phyloP scores from a whole-genome alignment of 2,113 vertebrate genomes.

The Polypterus senegalus region DNA sequence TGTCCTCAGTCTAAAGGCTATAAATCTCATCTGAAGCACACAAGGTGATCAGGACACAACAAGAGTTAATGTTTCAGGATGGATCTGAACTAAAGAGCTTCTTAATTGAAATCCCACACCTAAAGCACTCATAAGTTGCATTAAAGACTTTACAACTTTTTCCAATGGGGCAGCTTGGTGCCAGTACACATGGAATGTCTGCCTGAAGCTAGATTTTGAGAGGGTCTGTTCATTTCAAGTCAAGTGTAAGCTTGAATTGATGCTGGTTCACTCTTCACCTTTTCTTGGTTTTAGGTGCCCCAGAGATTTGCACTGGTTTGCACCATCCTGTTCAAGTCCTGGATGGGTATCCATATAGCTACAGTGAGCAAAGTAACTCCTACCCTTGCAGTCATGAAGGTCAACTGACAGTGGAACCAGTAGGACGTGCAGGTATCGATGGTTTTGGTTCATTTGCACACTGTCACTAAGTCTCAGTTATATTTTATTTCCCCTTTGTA shows the following conservation, averaged over 20 bases:
- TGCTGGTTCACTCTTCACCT: neutral
- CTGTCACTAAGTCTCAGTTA: neutral
- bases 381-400: constrained; percentile 38
- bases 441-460: constrained; percentile 34
- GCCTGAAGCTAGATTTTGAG: neutral
- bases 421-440: constrained; percentile 31
- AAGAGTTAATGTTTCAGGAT: neutral
- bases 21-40: neutral
- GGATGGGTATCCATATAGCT: constrained; percentile 42
- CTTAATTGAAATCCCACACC: too few relatives aligned
- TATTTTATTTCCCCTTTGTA: neutral
- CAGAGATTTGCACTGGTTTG: constrained; percentile 39
- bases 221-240: neutral
- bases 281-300: constrained; percentile 31
- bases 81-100: neutral
- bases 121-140: too few relatives aligned
- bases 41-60: neutral
- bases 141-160: neutral
- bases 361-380: constrained; percentile 42
- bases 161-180: neutral
- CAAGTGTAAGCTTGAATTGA: neutral
- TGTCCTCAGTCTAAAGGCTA: neutral
- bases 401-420: constrained; percentile 30
- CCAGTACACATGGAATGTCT: neutral
- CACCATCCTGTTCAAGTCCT: constrained; percentile 35